phyloP scores from a whole-genome alignment of 2,888 invertebrate genomes.

The Sycophila texana region DNA sequence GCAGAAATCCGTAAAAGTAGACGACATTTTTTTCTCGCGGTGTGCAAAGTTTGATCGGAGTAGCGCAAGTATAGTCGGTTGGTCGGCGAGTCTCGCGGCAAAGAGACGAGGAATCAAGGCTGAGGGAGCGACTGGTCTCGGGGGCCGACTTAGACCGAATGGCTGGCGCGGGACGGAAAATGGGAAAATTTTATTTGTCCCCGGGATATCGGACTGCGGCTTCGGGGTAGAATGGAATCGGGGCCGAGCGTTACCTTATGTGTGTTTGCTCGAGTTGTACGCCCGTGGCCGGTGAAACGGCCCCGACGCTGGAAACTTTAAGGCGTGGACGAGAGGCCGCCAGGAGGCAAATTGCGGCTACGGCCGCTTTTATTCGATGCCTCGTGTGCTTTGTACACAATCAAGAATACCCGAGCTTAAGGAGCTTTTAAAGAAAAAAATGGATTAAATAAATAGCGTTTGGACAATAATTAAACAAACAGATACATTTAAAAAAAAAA shows the following conservation, averaged over 20 bases:
- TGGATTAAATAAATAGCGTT: too few species aligned
- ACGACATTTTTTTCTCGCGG: too few species aligned
- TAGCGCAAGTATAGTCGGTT: too few species aligned
- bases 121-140: slow-evolving; percentile 16
- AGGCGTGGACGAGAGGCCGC: slow-evolving; percentile 31
- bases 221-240: slow-evolving; percentile 28
- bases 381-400: too few species aligned
- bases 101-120: neutral
- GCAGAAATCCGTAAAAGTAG: too few species aligned
- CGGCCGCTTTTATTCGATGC: too few species aligned
- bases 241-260: slow-evolving; percentile 22
- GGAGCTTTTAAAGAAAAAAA: too few species aligned
- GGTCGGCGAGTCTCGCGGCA: neutral
- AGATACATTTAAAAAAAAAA: too few species aligned
- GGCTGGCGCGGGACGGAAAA: slow-evolving; percentile 62
- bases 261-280: slow-evolving; percentile 6
- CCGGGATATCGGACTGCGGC: slow-evolving; percentile 60
- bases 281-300: slow-evolving; percentile 61
- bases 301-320: slow-evolving; percentile 53
- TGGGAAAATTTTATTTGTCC: slow-evolving; percentile 71
- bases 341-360: neutral
- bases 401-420: too few species aligned
- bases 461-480: neutral
- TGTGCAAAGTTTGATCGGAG: neutral
- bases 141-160: slow-evolving; percentile 59